Base-by-base conservation (phyloP, 2,888 invertebrate species). In the Bugula neritina region DNA sequence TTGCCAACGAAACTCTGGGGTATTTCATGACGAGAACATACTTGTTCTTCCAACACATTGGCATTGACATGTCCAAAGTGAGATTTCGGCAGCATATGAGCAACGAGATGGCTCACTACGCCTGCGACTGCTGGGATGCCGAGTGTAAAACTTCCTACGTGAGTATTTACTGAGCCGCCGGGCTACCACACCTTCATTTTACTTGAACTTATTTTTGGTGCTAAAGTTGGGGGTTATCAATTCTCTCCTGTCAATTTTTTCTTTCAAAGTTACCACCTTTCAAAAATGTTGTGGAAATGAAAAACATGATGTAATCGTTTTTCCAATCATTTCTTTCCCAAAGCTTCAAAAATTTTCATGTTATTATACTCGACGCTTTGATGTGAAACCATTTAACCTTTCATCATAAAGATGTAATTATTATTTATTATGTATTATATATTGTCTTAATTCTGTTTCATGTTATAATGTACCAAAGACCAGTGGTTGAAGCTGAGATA, bases 31-130 rank as follows among this genome's bases (percentile, higher is more conserved):
- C 93, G 0, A 88, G 97, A 78, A 98, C 98, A 79, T 91, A 95
- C 81, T 86, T 89, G 80, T 99, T 95, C 84, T 86, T 99, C 79
- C 80, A 91, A 69, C 91, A 90, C 80, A 84, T 94, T 75, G 99
- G 99, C 58, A 90, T 99, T 72, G 92, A 94, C 79, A 87, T 91
- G 0, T 88, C 89, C 69, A 90, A 91, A 78, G 85, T 99, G 72
- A 89, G 99, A 57, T 99, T 99, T 86, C 89, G 99, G 35, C 99
- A 99, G 83, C 99, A 99, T 82, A 93, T 99, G 93, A 88, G 91
- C 74, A 99, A 99, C 85, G 99, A 99, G 86, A 99, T 99, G 99
- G 99, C 99, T 76, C 99, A 99, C 85, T 99, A 99, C 84, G 99
- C 99, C 10, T 92, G 93, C 84, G 99, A 99, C 83, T 99, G 99